Evolutionary conservation across 2,113 vertebrate genomes (phyloP), one percentile per base, ranked within the genome.

Genomic region (Onychorhynchus coronatus): DNA sequence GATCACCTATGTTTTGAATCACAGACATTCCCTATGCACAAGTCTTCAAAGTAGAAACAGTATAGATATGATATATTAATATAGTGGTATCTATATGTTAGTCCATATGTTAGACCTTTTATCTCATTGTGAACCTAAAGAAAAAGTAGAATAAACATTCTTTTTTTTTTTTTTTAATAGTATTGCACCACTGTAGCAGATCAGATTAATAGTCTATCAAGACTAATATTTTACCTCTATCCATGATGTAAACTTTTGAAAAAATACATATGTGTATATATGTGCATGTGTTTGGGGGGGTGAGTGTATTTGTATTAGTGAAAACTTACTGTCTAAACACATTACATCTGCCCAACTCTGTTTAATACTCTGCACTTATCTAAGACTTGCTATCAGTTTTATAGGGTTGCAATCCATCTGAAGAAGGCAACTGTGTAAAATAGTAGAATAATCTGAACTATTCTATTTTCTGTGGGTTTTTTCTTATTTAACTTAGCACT

Each of bases 231-330:
- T 82, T 72, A 58, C 13, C 20, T 70, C 24, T n/a, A 58, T 33
- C 8, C 12, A 15, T 49, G 22, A 78, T 18, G 42, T 31, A 75
- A 94, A 42, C 19, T 63, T 67, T 65, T 68, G 18, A 78, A 85
- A 78, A 85, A 63, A 39, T 52, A n/a, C 1, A 2, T 30, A 2
- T 42, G 3, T 19, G 2, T 46, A 27, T 23, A 50, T 0, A 52
- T 49, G 9, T 41, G 28, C 5, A 12, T 25, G 3, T 53, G 10
- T 67, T 67, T 28, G 12, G 16, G 5, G 0, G 2, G 22, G 0
- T 50, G 49, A 15, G 12, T 30, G 7, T 24, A 15, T 7, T 44
- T 24, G 3, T 21, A 2, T 49, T 37, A 76, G 20, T 50, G 46
- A 77, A 93, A 90, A 73, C 11, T 52, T 83, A 35, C 14, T 53